Evolutionary conservation across 2,797 vertebrate species (phyloP).

Genomic region (Siniperca scherzeri): DNA sequence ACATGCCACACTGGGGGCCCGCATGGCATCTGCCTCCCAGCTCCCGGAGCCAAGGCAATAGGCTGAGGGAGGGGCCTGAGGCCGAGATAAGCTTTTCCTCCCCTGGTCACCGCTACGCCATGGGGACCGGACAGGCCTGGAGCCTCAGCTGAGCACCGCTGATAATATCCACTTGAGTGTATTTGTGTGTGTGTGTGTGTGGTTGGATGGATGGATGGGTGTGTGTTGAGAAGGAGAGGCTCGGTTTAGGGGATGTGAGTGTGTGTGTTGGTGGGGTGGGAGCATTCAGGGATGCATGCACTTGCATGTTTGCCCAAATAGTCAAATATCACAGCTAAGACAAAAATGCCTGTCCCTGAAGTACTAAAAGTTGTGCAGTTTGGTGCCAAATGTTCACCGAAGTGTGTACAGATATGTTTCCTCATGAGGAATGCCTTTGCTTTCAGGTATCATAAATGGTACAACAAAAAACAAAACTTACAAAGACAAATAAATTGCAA

Average conservation of each 20-base stretch:
- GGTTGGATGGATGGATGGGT: conserved; percentile 41
- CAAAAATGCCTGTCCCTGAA: conserved; percentile 49
- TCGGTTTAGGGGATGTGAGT: conserved; percentile 29
- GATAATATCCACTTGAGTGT: conserved; percentile 86
- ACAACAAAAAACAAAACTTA: background rate
- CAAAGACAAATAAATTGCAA: conserved; percentile 13
- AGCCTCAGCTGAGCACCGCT: conserved; percentile 85
- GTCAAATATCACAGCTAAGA: conserved; percentile 60
- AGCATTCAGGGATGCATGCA: conserved; percentile 46
- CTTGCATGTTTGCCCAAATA: conserved; percentile 52
- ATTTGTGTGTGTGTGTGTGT: conserved; percentile 46
- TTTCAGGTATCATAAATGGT: conserved; percentile 16
- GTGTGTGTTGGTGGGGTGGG: conserved; percentile 9
- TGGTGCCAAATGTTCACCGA: conserved; percentile 53
- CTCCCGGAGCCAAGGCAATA: conserved; percentile 79
- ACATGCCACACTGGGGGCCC: conserved; percentile 74
- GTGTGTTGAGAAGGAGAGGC: conserved; percentile 39
- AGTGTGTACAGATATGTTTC: conserved; percentile 46
- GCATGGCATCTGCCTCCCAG: conserved; percentile 86
- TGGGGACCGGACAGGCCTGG: conserved; percentile 80
- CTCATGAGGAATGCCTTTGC: conserved; percentile 25
- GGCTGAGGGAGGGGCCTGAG: conserved; percentile 76
- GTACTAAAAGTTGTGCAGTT: conserved; percentile 46
- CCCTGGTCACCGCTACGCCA: conserved; percentile 73
- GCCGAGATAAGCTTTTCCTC: conserved; percentile 83